These are phyloP conservation scores for Pituophis catenifer DNA, from an alignment of 2,113 vertebrate species.

Conservation along the genomic window DNA sequence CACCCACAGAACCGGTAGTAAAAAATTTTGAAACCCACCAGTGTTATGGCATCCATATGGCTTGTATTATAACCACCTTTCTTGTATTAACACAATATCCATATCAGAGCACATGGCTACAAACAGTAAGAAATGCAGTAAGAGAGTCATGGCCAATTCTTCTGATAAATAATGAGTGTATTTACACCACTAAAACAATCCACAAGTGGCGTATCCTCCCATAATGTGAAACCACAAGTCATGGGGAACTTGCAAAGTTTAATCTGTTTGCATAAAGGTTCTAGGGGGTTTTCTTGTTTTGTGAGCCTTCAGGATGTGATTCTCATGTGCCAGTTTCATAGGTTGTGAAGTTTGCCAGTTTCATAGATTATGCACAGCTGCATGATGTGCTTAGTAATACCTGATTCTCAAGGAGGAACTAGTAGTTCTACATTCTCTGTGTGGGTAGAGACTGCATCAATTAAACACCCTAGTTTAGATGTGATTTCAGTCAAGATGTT, in stretches of 20 bases:
- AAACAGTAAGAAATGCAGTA: neutral
- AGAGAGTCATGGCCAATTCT: neutral
- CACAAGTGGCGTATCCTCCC: neutral
- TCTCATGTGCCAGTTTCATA: neutral
- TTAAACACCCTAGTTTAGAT: neutral
- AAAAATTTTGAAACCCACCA: no score
- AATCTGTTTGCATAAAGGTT: neutral
- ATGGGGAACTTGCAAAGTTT: neutral
- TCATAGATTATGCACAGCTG: neutral
- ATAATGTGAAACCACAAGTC: neutral
- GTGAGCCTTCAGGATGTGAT: neutral
- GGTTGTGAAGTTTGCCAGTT: neutral
- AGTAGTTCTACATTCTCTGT: neutral
- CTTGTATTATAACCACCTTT: neutral
- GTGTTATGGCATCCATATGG: neutral
- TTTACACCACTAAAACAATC: neutral
- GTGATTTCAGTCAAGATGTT: accelerated
- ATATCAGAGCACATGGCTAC: neutral
- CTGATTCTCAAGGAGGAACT: neutral
- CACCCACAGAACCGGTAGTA: no score
- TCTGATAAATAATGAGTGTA: neutral
- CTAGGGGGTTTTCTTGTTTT: neutral
- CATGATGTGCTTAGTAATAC: neutral
- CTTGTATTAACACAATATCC: neutral
- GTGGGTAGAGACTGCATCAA: no score